Evolutionary conservation across 30 jellyfish, hydroid and myxozoan species (phyloP), one percentile per base, ranked within the genome.

Genomic region (Rhopilema esculentum): DNA sequence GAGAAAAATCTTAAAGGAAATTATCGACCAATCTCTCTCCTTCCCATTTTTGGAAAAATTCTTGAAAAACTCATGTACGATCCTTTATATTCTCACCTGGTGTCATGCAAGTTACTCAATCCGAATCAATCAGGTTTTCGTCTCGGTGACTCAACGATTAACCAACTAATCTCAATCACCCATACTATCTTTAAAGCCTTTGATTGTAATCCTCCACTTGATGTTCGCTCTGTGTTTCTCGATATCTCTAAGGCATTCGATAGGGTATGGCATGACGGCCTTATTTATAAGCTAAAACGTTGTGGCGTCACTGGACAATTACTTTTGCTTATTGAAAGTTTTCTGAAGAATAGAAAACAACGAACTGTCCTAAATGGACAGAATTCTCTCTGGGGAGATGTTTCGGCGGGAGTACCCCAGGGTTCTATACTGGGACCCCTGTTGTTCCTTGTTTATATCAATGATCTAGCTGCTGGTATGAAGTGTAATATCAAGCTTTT

Each of bases 341-440:
- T 82, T 67, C 91, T 82, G 26, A 82, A 18, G 75, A 72, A 67
- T 82, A 71, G 75, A 67, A 82, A 82, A 70, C 83, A 82, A 72
- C 77, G 83, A 82, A 82, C 84, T 82, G 84, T 82, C 40, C 69
- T 85, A 66, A 85, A 85, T 72, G 88, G 88, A 23, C 83, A 85
- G 94, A 4, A 67, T 61, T 80, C 81, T 24, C 28, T 7, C 64
- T 84, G 92, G 92, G 92, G 92, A 84, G 80, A 85, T 73, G 68
- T 74, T 63, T 84, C 72, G 49, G 92, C 87, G 30, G 91, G 96
- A 52, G 96, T 87, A 6, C 96, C 96, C 75, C 91, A 87, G 80
- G 91, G 96, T n/a, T 87, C 91, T 52, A 87, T 87, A 64, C 48
- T 86, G 64, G 89, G 95, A 23, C 84, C 90, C 66, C 31, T 86